Base-by-base conservation (phyloP, 2,888 invertebrate genomes). In the Horisme vitalbata region DNA sequence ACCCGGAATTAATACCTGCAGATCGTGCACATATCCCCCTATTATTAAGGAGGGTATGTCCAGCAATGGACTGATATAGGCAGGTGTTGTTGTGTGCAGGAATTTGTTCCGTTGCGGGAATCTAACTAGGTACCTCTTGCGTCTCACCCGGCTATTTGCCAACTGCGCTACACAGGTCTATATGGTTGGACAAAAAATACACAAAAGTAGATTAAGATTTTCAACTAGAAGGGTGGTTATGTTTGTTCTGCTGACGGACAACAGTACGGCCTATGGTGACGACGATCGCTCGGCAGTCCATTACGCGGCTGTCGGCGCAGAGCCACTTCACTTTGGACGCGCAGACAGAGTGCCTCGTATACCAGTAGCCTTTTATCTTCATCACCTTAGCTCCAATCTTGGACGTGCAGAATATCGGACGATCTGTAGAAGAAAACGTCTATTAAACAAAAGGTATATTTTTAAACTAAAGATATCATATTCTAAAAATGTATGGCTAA, bases 261-360 rank as follows among this genome's bases (percentile, higher is more conserved):
- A 80, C 74, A 51, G 82, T 84, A 43, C 71, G 72, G 4, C 87
- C 86, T 18, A 87, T 87, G 21, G 87, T 88, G 55, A 86, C 84
- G 9, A 86, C 77, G 11, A 84, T 77, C 2, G 84, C 84, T 41
- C 81, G 83, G 52, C 87, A 88, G 48, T 79, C 73, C 52, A 65
- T 70, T 32, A 72, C 68, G 1, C 83, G 58, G 54, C 81, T 85
- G 56, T 86, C 85, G 0, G 81, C 75, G 41, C 87, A 87, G 1
- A 87, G 56, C 87, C 87, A 87, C 52, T 82, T 79, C 1, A 88
- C 87, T 35, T 83, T 67, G 8, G 86, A 83, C 1, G 86, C 85
- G 62, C 87, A 88, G 20, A 88, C 87, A 0, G 87, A 88, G 49
- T 86, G 87, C 0, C 86, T 61, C 0, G 86, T 83, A 58, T 87